Evolutionary conservation across 2,797 vertebrate genomes (phyloP), one percentile per base, ranked within the genome.

Genomic region (Coilia nasus): DNA sequence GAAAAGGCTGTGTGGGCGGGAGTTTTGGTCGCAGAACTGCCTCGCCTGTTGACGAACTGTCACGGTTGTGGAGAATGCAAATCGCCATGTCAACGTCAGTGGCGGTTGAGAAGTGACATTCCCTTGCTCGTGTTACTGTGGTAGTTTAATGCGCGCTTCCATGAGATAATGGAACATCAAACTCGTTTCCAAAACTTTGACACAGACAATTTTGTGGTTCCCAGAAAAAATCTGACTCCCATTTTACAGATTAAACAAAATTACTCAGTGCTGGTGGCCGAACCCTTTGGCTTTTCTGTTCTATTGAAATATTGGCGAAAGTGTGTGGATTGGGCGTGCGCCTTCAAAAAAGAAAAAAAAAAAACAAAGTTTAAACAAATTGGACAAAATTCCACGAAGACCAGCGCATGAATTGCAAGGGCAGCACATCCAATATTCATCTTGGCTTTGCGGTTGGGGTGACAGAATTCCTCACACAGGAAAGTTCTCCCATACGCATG

Each of bases 1-100:
- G 19, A 86, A 0, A 78, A 41, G 75, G 19, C 6, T 50, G 88
- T 86, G 83, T 88, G 84, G 93, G 93, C 81, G 89, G 90, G 62
- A 14, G 78, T 35, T 21, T 41, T 25, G 15, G 71, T 41, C 62
- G n/a, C 82, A 50, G 83, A 84, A 82, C 82, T 85, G 88, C 85
- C 83, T 81, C 57, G 54, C 35, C 82, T 6, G 23, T 46, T 47
- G 82, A 82, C 28, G 82, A 86, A 50, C 83, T 81, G 88, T 89
- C 85, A 88, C 82, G 54, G 60, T 87, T 81, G 17, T 67, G 25
- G 59, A 44, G 71, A 81, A 87, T 71, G 82, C 86, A 85, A 87
- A 88, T 82, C 81, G 75, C 59, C 25, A 82, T 81, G 62, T 85
- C 5, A 14, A 56, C 6, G 0, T 21, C 28, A 21, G 47, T 85